Conservation (phyloP, 2,888 invertebrate genomes). For the Eurytoma californica region DNA sequence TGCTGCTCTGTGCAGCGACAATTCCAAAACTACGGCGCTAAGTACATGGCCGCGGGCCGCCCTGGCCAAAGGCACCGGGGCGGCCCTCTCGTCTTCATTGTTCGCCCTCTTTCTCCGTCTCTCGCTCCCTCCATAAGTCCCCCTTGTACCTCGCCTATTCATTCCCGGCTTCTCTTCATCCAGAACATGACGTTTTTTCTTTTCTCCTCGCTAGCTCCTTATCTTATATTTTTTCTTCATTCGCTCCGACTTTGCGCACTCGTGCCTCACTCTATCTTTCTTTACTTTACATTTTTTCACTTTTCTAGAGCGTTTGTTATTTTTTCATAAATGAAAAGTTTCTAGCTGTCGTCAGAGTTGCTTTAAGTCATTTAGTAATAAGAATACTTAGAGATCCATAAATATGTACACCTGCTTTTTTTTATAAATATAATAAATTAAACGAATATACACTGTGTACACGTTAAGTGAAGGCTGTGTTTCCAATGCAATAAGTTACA, state of each 20-base stretch:
- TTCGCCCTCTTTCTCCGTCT: conserved; percentile 63
- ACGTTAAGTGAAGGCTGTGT: too few species aligned
- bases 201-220: conserved; percentile 24
- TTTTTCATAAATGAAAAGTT: neutral
- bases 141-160: conserved; percentile 45
- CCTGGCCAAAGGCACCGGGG: conserved; percentile 73
- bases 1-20: conserved; percentile 62
- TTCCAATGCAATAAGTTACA: too few species aligned
- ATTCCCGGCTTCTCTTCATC: conserved; percentile 47
- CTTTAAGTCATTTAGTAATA: too few species aligned
- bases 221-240: conserved; percentile 4
- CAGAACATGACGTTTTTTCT: conserved; percentile 55
- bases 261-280: neutral
- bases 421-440: too few species aligned
- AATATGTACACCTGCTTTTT: too few species aligned
- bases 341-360: too few species aligned
- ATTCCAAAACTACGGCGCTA: conserved; percentile 72
- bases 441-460: too few species aligned
- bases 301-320: neutral
- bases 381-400: too few species aligned
- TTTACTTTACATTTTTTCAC: conserved; percentile 6
- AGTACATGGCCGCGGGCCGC: conserved; percentile 70
- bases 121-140: conserved; percentile 54
- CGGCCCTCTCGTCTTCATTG: conserved; percentile 73
- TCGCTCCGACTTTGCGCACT: conserved; percentile 5